These are phyloP conservation scores for Lordiphosa stackelbergi DNA, from an alignment of 1,140 invertebrate species.

Conservation along the genomic window DNA sequence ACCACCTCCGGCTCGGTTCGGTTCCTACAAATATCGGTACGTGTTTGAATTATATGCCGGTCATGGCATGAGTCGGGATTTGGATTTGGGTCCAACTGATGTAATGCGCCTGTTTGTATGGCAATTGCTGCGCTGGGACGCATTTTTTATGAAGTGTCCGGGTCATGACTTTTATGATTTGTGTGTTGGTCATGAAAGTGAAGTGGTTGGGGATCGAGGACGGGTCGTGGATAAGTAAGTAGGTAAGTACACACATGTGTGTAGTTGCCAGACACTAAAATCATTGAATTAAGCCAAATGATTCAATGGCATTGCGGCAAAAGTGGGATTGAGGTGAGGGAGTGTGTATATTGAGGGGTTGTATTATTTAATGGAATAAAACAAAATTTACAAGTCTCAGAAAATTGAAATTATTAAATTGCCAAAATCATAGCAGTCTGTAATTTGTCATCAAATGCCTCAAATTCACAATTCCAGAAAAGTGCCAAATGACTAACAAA, in stretches of 20 bases:
- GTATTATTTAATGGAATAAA: no score
- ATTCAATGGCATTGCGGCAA: slow-evolving; percentile 52
- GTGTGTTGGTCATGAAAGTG: slow-evolving; percentile 40
- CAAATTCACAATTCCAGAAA: no score
- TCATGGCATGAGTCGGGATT: slow-evolving; percentile 55
- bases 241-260: slow-evolving; percentile 45
- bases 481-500: no score
- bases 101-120: slow-evolving; percentile 67
- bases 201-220: slow-evolving; percentile 8
- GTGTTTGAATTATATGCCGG: slow-evolving; percentile 71
- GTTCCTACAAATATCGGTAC: slow-evolving; percentile 47
- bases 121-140: slow-evolving; percentile 64
- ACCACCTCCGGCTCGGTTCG: neutral
- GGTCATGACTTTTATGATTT: slow-evolving; percentile 71
- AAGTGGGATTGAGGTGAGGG: neutral
- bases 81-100: slow-evolving; percentile 15
- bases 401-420: no score
- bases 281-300: slow-evolving; percentile 65
- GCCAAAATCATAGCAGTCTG: no score
- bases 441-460: no score
- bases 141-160: slow-evolving; percentile 69
- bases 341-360: no score
- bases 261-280: slow-evolving; percentile 50
- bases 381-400: no score
- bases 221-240: slow-evolving; percentile 8